Evolutionary conservation across 1,140 invertebrate genomes (phyloP), one percentile per base, ranked within the genome.

Genomic region (Notospermus geniculatus): DNA sequence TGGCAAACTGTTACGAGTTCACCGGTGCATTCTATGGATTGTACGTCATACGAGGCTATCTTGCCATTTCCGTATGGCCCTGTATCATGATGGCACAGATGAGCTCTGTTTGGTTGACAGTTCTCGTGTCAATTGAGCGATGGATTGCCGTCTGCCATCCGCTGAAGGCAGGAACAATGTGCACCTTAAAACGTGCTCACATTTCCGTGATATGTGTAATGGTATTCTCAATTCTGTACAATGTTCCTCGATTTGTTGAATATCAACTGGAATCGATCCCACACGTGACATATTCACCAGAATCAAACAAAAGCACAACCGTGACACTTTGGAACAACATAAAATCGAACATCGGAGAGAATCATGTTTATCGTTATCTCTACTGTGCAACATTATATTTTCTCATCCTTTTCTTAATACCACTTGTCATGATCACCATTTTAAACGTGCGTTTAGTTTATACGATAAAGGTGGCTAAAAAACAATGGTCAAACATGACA

Each of bases 61-160:
- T 72, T 4, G 63, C 63, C 0, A 63, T 67, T 9, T 67, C 65
- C 41, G 62, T 66, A 22, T 60, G 70, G 13, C 61, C 69, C 9
- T 59, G 66, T 29, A 62, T 67, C 15, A 79, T 80, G 77, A 69
- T 72, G 0, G 68, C 77, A 9, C 78, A 80, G 64, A 69, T 74
- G 57, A 66, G 67, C 53, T 78, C 79, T 54, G 77, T 79, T 9
- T 80, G 77, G 77, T 64, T 77, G 22, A 80, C 78, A 0, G 76
- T 80, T 1, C 69, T 72, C 2, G 76, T 79, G n/a, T 75, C 76
- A 4, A 63, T 77, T 46, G 78, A 80, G 59, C 67, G 75, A 2
- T 79, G 73, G 60, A 76, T 79, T 41, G 71, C 77, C 27, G 77
- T 79, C 39, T 79, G 77, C 58, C 72, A 74, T 60, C 77, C 77